Evolutionary conservation across 2,888 invertebrate genomes (phyloP), one percentile per base, ranked within the genome.

Genomic region (Caenorhabditis sp.): DNA sequence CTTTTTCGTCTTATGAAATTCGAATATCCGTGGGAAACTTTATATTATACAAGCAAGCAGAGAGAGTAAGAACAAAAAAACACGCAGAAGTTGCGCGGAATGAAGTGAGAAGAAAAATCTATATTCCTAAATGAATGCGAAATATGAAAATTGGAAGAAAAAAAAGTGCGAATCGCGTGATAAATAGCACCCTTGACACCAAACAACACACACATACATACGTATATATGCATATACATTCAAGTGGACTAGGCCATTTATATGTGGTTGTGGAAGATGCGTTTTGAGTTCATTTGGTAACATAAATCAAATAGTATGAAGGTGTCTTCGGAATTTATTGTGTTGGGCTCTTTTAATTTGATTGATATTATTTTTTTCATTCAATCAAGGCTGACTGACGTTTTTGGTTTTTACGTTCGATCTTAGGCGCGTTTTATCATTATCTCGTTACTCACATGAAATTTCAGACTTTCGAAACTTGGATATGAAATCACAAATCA

Each of bases 1-100:
- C 51, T 51, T 23, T 51, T 21, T 43, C 58, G 51, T 62, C 62
- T 66, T 66, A 64, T 64, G 71, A 71, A 55, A 64, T 57, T 66
- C 27, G 53, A 62, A 71, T 71, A 71, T 51, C 61, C 71, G 71
- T 71, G 71, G 59, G 71, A 71, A 66, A 61, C 36, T 71, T 26
- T 12, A 55, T 26, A 51, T 51, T 23, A 62, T 66, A 58, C 21
- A 51, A 51, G 51, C 21, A 23, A 23, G 51, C 21, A 23, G 51
- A 51, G 51, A 23, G 21, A 23, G 43, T 17, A 43, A 43, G 43
- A 17, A 17, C 6, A 14, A 14, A 43, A 43, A 43, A 10, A 36
- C 36, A 36, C n/a, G n/a, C n/a, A n/a, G n/a, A 31, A 49, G 49
- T 49, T 49, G 19, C 19, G 5, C 19, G 49, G 49, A 17, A 49